Percentiles rank a stretch among this genome's conserved stretches.
These are phyloP conservation scores for Lochmaea crataegi DNA, from an alignment of 2,888 invertebrate species.

Conservation along the genomic window DNA sequence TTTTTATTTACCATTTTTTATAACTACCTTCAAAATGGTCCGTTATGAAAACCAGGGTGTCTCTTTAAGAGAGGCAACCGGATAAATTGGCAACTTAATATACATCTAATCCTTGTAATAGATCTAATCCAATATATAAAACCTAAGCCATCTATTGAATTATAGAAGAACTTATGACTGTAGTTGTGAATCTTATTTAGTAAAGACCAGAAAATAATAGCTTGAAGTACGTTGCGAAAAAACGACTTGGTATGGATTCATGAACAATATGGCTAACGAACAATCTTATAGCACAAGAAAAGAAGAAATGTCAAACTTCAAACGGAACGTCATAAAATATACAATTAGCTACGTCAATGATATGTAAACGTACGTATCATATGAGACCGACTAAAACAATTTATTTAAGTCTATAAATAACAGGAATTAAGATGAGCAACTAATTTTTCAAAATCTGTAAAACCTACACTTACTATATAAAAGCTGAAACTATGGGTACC, in stretches of 20 bases:
- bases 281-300: no score
- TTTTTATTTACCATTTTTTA: constrained; percentile 13
- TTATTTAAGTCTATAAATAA: constrained; percentile 17
- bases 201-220: neutral
- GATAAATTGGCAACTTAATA: no score
- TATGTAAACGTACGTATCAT: constrained; percentile 16
- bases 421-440: constrained; percentile 26
- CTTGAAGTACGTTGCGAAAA: no score
- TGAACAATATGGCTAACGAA: no score
- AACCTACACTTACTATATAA: constrained; percentile 1
- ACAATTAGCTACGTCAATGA: constrained; percentile 24
- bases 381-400: constrained; percentile 21
- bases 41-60: no score
- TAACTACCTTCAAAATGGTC: neutral
- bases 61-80: no score
- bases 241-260: no score
- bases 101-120: no score
- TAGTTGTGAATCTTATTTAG: neutral
- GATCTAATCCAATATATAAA: no score
- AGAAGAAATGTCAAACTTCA: no score
- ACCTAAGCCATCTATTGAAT: no score
- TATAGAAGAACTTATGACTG: neutral
- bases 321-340: no score
- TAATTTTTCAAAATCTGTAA: constrained; percentile 18
- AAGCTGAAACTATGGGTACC: constrained; percentile 21